These are phyloP conservation scores for Neopelma chrysocephalum DNA, from an alignment of 2,797 vertebrate species.

Conservation along the genomic window DNA sequence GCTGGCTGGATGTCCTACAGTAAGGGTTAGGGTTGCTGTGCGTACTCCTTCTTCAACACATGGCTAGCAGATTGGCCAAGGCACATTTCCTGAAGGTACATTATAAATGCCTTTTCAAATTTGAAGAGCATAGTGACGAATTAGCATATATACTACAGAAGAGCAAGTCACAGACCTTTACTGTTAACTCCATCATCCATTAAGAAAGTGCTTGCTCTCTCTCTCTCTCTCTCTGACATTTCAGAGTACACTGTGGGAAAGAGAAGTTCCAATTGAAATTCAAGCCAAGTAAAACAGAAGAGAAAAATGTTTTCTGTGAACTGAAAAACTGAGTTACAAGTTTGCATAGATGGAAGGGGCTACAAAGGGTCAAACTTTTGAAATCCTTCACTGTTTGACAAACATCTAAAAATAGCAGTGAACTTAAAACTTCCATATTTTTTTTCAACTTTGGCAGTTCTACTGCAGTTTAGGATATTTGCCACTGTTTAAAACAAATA, in stretches of 20 bases:
- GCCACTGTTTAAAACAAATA: conserved; percentile 25
- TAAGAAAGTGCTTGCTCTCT: conserved; percentile 15
- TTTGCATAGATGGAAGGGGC: conserved; percentile 60
- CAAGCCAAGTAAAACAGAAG: conserved; percentile 78
- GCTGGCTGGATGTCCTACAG: not conserved
- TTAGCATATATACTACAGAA: not conserved
- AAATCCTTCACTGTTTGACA: conserved; percentile 56
- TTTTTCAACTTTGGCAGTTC: not conserved
- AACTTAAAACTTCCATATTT: conserved; percentile 5
- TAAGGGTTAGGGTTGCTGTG: not conserved
- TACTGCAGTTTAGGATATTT: conserved; percentile 29
- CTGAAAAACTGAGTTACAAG: conserved; percentile 73
- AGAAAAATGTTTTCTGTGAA: conserved; percentile 72
- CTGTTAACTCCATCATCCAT: not conserved
- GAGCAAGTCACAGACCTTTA: not conserved
- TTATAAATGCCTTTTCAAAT: not conserved
- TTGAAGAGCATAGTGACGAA: not conserved
- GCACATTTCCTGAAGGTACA: not conserved
- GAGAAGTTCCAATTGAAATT: conserved; percentile 69
- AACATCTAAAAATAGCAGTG: conserved; percentile 69
- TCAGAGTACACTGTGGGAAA: conserved; percentile 76
- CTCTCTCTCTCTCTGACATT: conserved; percentile 41
- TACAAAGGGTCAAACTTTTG: conserved; percentile 65
- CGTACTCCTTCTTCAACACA: not conserved
- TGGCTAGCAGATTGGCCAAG: not conserved